phyloP scores from a whole-genome alignment of 1,140 invertebrate species.

The Drosophila micromelanica region DNA sequence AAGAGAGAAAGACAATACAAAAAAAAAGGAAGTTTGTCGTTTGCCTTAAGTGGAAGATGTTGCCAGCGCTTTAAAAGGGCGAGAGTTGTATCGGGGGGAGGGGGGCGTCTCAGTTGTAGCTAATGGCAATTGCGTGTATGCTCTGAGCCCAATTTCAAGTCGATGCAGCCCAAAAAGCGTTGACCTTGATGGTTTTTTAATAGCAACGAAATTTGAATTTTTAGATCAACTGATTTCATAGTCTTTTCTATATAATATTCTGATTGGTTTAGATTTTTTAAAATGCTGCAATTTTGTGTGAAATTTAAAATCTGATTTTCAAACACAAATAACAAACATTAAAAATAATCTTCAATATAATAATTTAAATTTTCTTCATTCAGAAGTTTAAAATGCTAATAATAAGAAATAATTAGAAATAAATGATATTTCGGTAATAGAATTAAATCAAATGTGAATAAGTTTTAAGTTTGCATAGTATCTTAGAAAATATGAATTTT shows the following conservation, averaged over 20 bases:
- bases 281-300: too few relatives aligned
- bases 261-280: too few relatives aligned
- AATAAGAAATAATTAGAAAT: too few relatives aligned
- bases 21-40: constrained; percentile 60
- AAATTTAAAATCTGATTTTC: too few relatives aligned
- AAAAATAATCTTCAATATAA: too few relatives aligned
- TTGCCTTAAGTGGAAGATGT: constrained; percentile 42
- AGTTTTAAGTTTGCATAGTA: too few relatives aligned
- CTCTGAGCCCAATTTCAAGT: not conserved
- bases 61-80: not conserved
- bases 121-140: constrained; percentile 54
- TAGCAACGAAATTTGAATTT: constrained; percentile 6
- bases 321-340: too few relatives aligned
- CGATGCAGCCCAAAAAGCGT: not conserved
- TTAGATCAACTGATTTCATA: constrained; percentile 1
- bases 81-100: not conserved
- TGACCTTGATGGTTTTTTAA: constrained; percentile 40
- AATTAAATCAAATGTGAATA: too few relatives aligned
- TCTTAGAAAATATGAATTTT: too few relatives aligned
- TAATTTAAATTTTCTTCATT: too few relatives aligned
- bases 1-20: constrained; percentile 6
- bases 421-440: too few relatives aligned
- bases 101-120: not conserved
- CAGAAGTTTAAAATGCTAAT: too few relatives aligned
- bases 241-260: not conserved